Evolutionary conservation across 1,140 invertebrate genomes (phyloP).

Genomic region (Mycetomoellerius zeteki): DNA sequence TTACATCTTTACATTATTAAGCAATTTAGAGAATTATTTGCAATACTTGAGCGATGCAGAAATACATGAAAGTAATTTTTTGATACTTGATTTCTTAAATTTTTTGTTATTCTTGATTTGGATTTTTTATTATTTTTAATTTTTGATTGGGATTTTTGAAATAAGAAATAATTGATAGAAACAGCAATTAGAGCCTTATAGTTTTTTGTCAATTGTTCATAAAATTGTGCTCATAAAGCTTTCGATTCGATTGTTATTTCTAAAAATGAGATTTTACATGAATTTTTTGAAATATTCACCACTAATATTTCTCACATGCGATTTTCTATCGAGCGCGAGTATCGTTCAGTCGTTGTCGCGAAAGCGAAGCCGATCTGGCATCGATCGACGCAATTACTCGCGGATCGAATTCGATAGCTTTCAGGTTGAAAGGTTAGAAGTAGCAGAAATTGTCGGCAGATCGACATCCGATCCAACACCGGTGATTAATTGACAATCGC

Average conservation of each 20-base stretch:
- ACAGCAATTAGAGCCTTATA: neutral
- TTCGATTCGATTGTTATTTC: neutral
- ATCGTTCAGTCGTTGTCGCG: slow-evolving; percentile 32
- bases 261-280: neutral
- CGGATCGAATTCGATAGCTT: slow-evolving; percentile 76
- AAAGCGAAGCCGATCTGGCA: slow-evolving; percentile 54
- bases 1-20: neutral
- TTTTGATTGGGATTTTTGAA: neutral
- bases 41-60: neutral
- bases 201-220: neutral
- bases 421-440: slow-evolving; percentile 73
- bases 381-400: slow-evolving; percentile 70
- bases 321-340: neutral
- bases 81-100: neutral
- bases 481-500: slow-evolving; percentile 61
- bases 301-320: neutral
- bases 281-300: neutral
- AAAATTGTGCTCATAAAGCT: neutral
- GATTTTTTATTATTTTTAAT: neutral
- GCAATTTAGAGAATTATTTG: neutral
- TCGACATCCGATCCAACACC: slow-evolving; percentile 58
- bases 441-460: slow-evolving; percentile 54
- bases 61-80: neutral
- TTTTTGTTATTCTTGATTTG: neutral
- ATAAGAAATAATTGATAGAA: neutral